Evolutionary conservation across 1,140 invertebrate genomes (phyloP).

Genomic region (Magallana ariakensis): DNA sequence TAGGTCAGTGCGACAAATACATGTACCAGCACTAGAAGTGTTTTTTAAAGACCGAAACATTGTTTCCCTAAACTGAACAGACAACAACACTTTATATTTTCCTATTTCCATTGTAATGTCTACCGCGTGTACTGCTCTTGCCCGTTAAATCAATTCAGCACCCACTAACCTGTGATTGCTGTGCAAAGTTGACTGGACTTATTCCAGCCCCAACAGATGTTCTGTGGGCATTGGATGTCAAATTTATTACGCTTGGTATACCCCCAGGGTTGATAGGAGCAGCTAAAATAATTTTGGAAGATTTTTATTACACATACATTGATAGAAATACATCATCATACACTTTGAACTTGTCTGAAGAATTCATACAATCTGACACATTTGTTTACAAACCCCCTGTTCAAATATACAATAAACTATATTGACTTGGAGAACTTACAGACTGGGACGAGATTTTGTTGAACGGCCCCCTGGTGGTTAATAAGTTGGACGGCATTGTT

Average conservation of each 20-base stretch:
- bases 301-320: too few relatives aligned
- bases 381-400: too few relatives aligned
- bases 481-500: constrained; percentile 57
- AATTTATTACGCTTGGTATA: constrained; percentile 76
- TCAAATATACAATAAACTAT: too few relatives aligned
- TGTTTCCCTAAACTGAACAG: constrained; percentile 61
- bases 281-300: constrained; percentile 37
- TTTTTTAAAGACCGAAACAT: constrained; percentile 74
- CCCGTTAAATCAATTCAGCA: neutral
- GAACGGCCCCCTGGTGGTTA: constrained; percentile 74
- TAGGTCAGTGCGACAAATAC: constrained; percentile 80
- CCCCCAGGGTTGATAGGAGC: constrained; percentile 78
- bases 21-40: too few relatives aligned
- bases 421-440: constrained; percentile 66
- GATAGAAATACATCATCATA: too few relatives aligned
- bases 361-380: too few relatives aligned
- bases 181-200: constrained; percentile 79
- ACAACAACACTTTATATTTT: neutral
- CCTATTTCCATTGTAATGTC: too few relatives aligned
- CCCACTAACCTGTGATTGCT: constrained; percentile 64
- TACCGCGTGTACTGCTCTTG: neutral
- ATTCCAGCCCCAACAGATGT: constrained; percentile 88
- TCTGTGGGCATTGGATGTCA: constrained; percentile 75
- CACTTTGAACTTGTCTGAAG: too few relatives aligned
- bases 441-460: constrained; percentile 75